Percentiles rank a stretch among this genome's conserved stretches.
These are phyloP conservation scores for Luscinia megarhynchos DNA, from an alignment of 2,797 vertebrate genomes.

Conservation along the genomic window DNA sequence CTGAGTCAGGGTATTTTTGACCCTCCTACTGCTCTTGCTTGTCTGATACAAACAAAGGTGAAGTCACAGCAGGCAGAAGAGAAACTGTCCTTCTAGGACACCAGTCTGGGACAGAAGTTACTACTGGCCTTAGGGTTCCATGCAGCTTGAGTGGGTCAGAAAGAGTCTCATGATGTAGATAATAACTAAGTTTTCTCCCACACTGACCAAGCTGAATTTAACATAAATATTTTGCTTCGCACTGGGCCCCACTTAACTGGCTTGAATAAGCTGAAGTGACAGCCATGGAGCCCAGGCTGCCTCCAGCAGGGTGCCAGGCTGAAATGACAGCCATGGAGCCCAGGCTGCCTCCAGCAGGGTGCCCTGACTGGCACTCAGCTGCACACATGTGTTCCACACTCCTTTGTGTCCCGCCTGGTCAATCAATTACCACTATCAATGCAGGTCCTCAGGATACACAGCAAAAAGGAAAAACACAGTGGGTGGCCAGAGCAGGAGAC, in stretches of 20 bases:
- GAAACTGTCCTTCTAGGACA: neutral
- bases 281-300: neutral
- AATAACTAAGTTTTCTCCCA: neutral
- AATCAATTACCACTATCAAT: constrained; percentile 17
- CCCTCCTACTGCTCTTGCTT: neutral
- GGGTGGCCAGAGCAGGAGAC: neutral
- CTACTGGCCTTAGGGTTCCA: neutral
- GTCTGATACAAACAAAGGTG: neutral
- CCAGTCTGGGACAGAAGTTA: neutral
- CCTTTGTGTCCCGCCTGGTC: neutral
- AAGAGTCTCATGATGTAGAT: neutral
- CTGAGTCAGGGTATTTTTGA: constrained; percentile 34
- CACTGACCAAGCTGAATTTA: neutral
- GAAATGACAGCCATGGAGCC: neutral
- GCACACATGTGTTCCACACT: accelerated
- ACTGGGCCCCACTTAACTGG: neutral
- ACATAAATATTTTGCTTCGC: constrained; percentile 15
- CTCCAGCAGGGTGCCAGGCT: neutral
- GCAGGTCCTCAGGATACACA: constrained; percentile 31
- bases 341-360: neutral
- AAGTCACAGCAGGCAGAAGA: neutral
- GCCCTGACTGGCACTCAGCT: neutral
- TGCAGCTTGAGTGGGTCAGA: neutral
- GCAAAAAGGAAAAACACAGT: constrained; percentile 29
- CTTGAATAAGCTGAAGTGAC: neutral